A percentile compares a stretch with the other conserved stretches of the same genome.
Evolutionary conservation across 2,113 vertebrate species (phyloP).

Genomic region (Mobula hypostoma): DNA sequence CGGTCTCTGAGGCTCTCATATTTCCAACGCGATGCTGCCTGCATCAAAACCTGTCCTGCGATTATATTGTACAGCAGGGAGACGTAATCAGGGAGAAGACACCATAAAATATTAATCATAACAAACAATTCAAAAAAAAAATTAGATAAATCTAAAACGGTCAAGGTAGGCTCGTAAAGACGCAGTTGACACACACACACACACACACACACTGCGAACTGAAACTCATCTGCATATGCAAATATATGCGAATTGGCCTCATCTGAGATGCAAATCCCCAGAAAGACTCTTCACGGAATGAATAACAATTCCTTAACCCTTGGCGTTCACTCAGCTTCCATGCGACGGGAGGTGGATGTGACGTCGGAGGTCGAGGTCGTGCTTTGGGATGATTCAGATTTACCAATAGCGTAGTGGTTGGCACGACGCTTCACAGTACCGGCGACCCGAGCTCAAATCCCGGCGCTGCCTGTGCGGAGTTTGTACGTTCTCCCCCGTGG

Average conservation of each 20-base stretch:
- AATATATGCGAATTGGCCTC: conserved; percentile 2
- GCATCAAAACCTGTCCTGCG: background rate
- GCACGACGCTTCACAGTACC: too few species aligned
- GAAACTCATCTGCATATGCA: conserved; percentile 15
- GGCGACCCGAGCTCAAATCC: too few species aligned
- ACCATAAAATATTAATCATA: conserved; percentile 34
- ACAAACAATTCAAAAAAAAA: conserved; percentile 25
- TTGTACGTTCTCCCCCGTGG: too few species aligned
- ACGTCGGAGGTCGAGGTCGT: too few species aligned
- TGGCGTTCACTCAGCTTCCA: background rate
- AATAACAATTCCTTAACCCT: background rate
- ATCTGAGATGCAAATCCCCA: background rate
- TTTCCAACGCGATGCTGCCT: background rate
- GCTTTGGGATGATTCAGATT: too few species aligned
- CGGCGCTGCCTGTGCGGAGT: too few species aligned
- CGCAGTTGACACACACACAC: background rate
- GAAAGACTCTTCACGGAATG: background rate
- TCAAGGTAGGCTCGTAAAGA: conserved; percentile 19
- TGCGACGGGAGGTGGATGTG: too few species aligned
- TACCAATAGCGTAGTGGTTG: too few species aligned
- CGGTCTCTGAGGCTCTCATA: background rate
- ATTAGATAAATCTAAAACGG: conserved; percentile 28
- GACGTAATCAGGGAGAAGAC: conserved; percentile 6
- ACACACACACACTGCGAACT: background rate
- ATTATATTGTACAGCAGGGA: conserved; percentile 19